Evolutionary conservation across 2,888 invertebrate species (phyloP).

Genomic region (Heliothis peltigera): DNA sequence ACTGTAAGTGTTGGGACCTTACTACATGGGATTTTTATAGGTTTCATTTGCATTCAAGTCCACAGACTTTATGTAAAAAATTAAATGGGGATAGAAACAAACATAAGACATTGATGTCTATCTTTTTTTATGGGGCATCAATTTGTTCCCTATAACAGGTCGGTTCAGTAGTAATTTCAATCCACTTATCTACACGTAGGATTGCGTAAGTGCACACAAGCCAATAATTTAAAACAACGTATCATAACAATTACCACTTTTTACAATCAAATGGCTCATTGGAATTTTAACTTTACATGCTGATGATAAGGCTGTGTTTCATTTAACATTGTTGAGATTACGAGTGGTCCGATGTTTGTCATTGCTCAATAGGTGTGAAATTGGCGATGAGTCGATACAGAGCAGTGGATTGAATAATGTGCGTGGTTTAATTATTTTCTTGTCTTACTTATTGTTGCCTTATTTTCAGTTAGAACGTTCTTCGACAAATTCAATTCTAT

Average conservation of each 20-base stretch:
- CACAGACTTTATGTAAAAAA: slow-evolving; percentile 27
- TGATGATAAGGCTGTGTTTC: slow-evolving; percentile 55
- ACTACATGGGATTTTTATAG: slow-evolving; percentile 47
- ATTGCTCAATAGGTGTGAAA: slow-evolving; percentile 81
- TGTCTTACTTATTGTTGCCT: slow-evolving; percentile 23
- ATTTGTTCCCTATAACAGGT: slow-evolving; percentile 22
- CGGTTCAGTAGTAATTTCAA: slow-evolving; percentile 46
- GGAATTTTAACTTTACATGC: slow-evolving; percentile 52
- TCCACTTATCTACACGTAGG: slow-evolving; percentile 58
- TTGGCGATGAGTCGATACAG: slow-evolving; percentile 76
- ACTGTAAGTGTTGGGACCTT: slow-evolving; percentile 48
- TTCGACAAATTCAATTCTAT: background rate
- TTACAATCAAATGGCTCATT: slow-evolving; percentile 33
- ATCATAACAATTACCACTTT: slow-evolving; percentile 58
- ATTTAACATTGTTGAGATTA: slow-evolving; percentile 50
- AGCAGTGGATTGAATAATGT: slow-evolving; percentile 69
- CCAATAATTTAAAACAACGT: slow-evolving; percentile 66
- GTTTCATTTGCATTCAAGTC: slow-evolving; percentile 41
- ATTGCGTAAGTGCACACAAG: slow-evolving; percentile 62
- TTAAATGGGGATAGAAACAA: slow-evolving; percentile 18
- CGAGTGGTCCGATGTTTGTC: slow-evolving; percentile 67
- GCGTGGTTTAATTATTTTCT: slow-evolving; percentile 61
- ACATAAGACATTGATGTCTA: slow-evolving; percentile 24
- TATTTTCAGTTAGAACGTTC: background rate
- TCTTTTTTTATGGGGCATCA: slow-evolving; percentile 25